A percentile compares a stretch with the other conserved stretches of the same genome.
phyloP scores from a whole-genome alignment of 2,888 invertebrate species.

The Schizotus pectinicornis region DNA sequence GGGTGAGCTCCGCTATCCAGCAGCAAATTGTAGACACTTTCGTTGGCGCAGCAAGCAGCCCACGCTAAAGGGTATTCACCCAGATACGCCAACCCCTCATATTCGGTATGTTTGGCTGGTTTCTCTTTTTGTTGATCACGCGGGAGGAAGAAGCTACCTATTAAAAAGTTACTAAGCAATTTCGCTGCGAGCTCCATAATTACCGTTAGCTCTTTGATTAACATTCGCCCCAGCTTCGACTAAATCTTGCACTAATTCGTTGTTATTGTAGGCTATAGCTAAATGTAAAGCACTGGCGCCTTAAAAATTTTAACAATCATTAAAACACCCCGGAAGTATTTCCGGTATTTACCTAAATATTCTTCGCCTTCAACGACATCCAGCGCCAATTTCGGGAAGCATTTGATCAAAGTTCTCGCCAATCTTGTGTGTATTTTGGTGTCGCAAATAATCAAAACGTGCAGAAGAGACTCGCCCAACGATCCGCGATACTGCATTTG shows the following conservation, averaged over 20 bases:
- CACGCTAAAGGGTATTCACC: constrained; percentile 98
- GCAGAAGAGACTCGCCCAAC: constrained; percentile 92
- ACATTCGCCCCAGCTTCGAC: constrained; percentile 93
- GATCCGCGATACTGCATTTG: constrained; percentile 96
- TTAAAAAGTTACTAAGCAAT: constrained; percentile 16
- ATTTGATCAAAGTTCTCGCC: constrained; percentile 86
- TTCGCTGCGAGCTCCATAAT: constrained; percentile 16
- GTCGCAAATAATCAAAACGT: constrained; percentile 94
- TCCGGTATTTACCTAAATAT: constrained; percentile 75
- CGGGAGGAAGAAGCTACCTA: constrained; percentile 91
- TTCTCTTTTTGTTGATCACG: constrained; percentile 87
- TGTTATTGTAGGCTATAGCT: constrained; percentile 95
- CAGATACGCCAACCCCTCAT: constrained; percentile 95
- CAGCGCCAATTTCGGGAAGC: constrained; percentile 87
- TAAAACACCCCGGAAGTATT: no score
- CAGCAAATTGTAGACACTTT: constrained; percentile 94
- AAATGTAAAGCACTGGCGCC: constrained; percentile 92
- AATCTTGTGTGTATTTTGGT: constrained; percentile 81
- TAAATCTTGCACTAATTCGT: constrained; percentile 91
- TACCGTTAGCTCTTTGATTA: constrained; percentile 90
- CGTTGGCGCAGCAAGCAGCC: constrained; percentile 97
- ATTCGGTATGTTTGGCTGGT: constrained; percentile 85
- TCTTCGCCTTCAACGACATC: constrained; percentile 98
- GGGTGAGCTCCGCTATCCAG: constrained; percentile 93
- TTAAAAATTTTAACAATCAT: no score